Conservation (phyloP, 2,797 vertebrate genomes). For the Spinibarbus caldwelli region DNA sequence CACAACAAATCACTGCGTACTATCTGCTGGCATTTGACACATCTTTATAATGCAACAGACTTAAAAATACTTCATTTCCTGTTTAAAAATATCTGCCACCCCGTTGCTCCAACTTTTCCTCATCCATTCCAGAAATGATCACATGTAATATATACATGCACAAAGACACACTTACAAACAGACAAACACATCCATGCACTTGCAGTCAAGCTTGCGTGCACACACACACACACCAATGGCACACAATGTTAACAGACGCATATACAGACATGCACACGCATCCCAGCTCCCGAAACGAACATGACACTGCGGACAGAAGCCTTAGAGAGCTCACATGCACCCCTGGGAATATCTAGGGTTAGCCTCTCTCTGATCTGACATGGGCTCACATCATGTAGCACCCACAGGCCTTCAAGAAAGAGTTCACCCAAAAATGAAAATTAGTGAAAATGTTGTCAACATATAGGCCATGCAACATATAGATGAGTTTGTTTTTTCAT, state of each 20-base stretch:
- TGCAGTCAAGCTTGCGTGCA: constrained; percentile 23
- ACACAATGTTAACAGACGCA: constrained; percentile 26
- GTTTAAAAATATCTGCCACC: constrained; percentile 28
- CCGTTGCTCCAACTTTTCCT: not conserved
- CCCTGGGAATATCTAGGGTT: constrained; percentile 14
- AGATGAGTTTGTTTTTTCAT: not conserved
- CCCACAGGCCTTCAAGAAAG: not conserved
- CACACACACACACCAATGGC: constrained; percentile 18
- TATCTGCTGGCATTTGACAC: constrained; percentile 24
- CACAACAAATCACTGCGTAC: constrained; percentile 22
- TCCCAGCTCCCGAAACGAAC: constrained; percentile 41
- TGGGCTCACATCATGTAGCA: not conserved
- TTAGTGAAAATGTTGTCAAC: not conserved
- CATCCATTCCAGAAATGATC: constrained; percentile 11
- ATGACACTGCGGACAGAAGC: constrained; percentile 49
- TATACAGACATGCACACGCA: constrained; percentile 25
- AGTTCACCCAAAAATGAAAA: not conserved
- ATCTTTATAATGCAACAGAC: not conserved
- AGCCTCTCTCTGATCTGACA: not conserved
- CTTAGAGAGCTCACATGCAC: constrained; percentile 65
- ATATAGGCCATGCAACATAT: not conserved
- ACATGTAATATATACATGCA: constrained; percentile 46
- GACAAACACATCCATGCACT: constrained; percentile 39
- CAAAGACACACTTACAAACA: constrained; percentile 19
- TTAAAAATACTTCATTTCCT: constrained; percentile 15